Percentiles rank a stretch among this genome's conserved stretches.
Conservation (phyloP, 2,113 vertebrate species). For the Thunnus thynnus region DNA sequence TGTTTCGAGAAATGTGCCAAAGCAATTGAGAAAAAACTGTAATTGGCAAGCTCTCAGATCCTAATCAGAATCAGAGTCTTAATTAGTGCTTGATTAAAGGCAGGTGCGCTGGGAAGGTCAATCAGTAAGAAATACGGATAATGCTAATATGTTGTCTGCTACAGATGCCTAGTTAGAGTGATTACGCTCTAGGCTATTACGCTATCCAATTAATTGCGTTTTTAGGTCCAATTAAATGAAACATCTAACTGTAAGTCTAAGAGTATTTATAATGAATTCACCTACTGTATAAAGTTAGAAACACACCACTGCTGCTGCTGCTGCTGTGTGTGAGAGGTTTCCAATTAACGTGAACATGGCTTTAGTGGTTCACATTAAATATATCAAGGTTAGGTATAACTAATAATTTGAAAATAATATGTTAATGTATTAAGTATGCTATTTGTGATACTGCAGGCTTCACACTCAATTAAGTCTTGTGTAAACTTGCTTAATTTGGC, state of each 20-base stretch:
- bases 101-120: constrained; percentile 58
- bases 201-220: constrained; percentile 17
- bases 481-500: too few relatives aligned
- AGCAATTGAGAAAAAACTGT: too few relatives aligned
- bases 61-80: constrained; percentile 48
- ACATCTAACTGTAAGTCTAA: not conserved
- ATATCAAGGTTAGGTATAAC: too few relatives aligned
- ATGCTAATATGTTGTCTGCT: constrained; percentile 34
- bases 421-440: too few relatives aligned
- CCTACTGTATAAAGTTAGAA: too few relatives aligned
- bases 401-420: too few relatives aligned
- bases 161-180: constrained; percentile 26
- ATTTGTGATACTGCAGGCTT: too few relatives aligned
- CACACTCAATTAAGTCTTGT: too few relatives aligned
- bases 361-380: too few relatives aligned
- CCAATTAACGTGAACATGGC: too few relatives aligned
- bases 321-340: too few relatives aligned
- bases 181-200: constrained; percentile 26
- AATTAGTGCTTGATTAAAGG: constrained; percentile 55
- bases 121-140: constrained; percentile 42
- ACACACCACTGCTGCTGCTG: not conserved
- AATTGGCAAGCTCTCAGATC: not conserved
- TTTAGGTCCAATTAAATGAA: constrained; percentile 21
- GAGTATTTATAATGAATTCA: not conserved
- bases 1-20: too few relatives aligned